Evolutionary conservation across 2,113 vertebrate genomes (phyloP), one percentile per base, ranked within the genome.

Genomic region (Hirundichthys speculiger): DNA sequence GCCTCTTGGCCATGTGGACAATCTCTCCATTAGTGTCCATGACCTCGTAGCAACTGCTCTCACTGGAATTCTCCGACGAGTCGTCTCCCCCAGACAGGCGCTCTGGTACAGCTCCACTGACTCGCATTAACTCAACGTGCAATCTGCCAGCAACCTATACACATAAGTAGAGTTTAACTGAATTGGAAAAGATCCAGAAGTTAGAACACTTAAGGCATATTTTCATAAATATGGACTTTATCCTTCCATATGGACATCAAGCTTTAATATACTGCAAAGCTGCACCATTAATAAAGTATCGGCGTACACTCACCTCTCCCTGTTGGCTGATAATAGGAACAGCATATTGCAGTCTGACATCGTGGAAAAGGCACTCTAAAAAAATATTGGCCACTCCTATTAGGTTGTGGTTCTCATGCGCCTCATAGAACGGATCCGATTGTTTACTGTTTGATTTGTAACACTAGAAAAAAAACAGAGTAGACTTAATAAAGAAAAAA

Each of bases 311-410:
- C 88, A 99, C 98, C 95, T 99, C 97, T 76, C 98, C 98, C 89
- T 99, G 98, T 79, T 99, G 98, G 91, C 98, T 99, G 93, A 99
- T 98, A 88, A 99, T 98, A 46, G 97, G 98, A 22, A 99, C 94
- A 4, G 96, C 98, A 2, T 99, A 98, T 73, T 98, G 96, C 75
- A 99, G 95, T 68, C 93, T 98, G 53, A 98, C 93, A 0, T 99
- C 96, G 0, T 94, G 94, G 88, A 97, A 99, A 49, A 99, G 95
- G 88, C 96, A 97, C 90, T 99, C 98, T 79, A 99, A 79, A 72
- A 98, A 99, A 48, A 99, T 95, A 1, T 99, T 99, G 25, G 98
- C 97, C 0, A 99, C 98, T 0, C 98, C 98, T 0, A 99, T 98
- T 14, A 99, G 84, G 87, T 98, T 99, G 90, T 99, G 98, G 79